These are phyloP conservation scores for Choreutis nemorana DNA, from an alignment of 2,888 invertebrate species.

Conservation along the genomic window DNA sequence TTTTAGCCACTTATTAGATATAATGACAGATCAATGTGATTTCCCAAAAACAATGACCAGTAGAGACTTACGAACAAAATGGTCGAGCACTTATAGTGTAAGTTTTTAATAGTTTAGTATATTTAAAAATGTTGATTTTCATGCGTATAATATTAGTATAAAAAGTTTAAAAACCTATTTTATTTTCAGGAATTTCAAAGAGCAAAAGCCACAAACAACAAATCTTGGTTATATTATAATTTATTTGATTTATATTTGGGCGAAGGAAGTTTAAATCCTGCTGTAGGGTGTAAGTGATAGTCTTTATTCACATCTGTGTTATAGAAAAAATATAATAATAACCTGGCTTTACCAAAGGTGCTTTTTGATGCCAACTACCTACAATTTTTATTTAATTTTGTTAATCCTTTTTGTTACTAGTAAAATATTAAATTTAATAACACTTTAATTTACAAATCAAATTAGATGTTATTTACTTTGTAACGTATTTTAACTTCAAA, in stretches of 20 bases:
- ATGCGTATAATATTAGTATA: no score
- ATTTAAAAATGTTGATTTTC: no score
- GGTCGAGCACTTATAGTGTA: constrained; percentile 45
- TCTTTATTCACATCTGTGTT: no score
- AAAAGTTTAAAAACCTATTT: neutral
- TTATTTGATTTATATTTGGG: constrained; percentile 48
- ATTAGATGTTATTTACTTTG: no score
- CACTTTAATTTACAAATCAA: no score
- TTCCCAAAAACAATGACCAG: constrained; percentile 41
- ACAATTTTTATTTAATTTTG: no score
- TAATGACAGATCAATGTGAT: constrained; percentile 46
- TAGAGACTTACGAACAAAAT: constrained; percentile 43
- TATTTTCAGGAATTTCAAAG: constrained; percentile 49
- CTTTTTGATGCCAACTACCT: no score
- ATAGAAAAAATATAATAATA: neutral
- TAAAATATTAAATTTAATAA: no score
- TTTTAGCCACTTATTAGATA: constrained; percentile 33
- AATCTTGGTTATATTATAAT: constrained; percentile 45
- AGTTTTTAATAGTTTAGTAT: constrained; percentile 14
- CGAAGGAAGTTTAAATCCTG: constrained; percentile 46
- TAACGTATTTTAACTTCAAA: constrained; percentile 14
- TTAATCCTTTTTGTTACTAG: no score
- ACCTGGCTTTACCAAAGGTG: no score
- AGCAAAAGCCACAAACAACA: constrained; percentile 49
- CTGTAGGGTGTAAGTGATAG: constrained; percentile 45